phyloP scores from a whole-genome alignment of 1,140 invertebrate species.

The Rhizoglyphus robini region DNA sequence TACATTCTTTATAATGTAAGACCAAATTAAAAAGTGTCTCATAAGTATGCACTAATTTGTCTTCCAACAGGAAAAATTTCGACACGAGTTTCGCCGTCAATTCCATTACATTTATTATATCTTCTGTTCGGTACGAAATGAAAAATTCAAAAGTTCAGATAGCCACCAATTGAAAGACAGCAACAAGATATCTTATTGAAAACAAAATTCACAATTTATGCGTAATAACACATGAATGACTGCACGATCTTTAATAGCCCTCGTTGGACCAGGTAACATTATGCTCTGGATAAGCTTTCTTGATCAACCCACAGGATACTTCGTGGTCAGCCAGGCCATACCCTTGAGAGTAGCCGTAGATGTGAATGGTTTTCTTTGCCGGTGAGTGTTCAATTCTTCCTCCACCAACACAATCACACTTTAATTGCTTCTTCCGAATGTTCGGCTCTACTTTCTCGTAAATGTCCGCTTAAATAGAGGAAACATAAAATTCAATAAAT shows the following conservation, averaged over 20 bases:
- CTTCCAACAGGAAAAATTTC: constrained; percentile 5
- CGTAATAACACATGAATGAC: too few relatives aligned
- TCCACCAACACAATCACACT: constrained; percentile 53
- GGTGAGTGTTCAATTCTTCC: constrained; percentile 65
- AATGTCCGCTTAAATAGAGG: constrained; percentile 44
- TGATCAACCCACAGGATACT: constrained; percentile 53
- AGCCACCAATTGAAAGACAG: background rate
- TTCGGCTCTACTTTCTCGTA: constrained; percentile 44
- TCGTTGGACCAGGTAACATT: constrained; percentile 60
- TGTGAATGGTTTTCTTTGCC: constrained; percentile 52
- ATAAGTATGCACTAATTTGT: background rate
- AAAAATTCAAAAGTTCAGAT: background rate
- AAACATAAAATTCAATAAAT: background rate
- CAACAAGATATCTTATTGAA: background rate
- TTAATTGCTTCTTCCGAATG: constrained; percentile 34
- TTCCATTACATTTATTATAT: background rate
- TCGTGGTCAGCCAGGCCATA: constrained; percentile 73
- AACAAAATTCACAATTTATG: too few relatives aligned
- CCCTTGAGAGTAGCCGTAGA: constrained; percentile 74
- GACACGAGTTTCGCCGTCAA: background rate
- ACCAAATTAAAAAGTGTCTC: background rate
- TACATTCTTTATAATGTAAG: constrained; percentile 38
- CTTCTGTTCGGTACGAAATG: background rate
- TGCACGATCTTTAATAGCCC: constrained; percentile 67
- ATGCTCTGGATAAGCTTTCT: constrained; percentile 57